phyloP scores from a whole-genome alignment of 2,797 vertebrate genomes.

The Centropyge bicolor region DNA sequence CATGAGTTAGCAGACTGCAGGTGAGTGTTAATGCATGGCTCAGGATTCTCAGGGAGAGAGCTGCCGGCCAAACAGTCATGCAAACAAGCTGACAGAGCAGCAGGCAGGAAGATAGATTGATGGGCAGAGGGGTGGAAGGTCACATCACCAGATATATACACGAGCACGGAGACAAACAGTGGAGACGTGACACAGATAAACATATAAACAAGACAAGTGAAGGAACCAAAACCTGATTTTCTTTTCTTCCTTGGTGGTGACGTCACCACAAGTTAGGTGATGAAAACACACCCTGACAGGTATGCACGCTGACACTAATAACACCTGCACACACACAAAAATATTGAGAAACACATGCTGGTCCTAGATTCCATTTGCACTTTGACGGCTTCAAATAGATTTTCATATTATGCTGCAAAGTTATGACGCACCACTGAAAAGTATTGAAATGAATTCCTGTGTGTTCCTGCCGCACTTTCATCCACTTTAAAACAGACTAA shows the following conservation, averaged over 20 bases:
- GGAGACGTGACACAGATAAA: conserved; percentile 25
- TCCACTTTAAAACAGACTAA: not conserved
- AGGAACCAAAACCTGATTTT: conserved; percentile 11
- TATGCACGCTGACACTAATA: conserved; percentile 33
- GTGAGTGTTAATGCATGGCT: not conserved
- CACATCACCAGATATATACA: conserved; percentile 38
- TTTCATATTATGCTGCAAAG: not conserved
- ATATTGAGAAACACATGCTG: conserved; percentile 11
- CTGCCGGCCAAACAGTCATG: conserved; percentile 8
- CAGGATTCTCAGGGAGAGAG: conserved; percentile 18
- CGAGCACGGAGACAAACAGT: conserved; percentile 7
- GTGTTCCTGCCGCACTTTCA: not conserved
- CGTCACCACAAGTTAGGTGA: conserved; percentile 16
- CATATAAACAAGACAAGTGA: conserved; percentile 23
- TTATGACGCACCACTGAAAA: not conserved
- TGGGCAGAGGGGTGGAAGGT: conserved; percentile 37
- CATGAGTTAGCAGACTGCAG: not conserved
- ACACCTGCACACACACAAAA: conserved; percentile 14
- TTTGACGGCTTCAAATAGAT: not conserved
- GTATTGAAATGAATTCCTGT: not conserved
- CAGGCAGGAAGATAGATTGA: conserved; percentile 45
- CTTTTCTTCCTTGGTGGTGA: conserved; percentile 24
- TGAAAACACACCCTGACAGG: conserved; percentile 44
- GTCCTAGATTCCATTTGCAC: not conserved
- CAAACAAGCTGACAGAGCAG: conserved; percentile 57